Evolutionary conservation across 1,140 invertebrate genomes (phyloP).

Genomic region (Vanessa atalanta): DNA sequence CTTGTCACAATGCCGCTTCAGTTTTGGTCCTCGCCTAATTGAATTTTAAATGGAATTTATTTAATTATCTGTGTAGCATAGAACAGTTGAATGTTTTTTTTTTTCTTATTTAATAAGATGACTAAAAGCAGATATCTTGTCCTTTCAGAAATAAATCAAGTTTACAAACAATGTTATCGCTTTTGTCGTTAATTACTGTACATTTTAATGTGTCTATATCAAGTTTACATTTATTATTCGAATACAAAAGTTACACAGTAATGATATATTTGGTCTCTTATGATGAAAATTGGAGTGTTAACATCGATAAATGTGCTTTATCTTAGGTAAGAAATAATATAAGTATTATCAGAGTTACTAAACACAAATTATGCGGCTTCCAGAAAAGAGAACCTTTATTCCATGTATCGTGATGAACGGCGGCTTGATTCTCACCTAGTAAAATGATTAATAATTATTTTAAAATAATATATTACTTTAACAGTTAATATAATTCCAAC

Average conservation of each 20-base stretch:
- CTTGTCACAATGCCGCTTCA: neutral
- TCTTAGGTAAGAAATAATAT: slow-evolving; percentile 17
- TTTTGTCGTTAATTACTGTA: neutral
- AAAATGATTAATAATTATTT: slow-evolving; percentile 16
- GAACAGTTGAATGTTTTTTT: neutral
- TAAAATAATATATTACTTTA: neutral
- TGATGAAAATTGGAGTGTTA: neutral
- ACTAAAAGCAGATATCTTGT: neutral
- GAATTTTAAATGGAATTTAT: slow-evolving; percentile 11
- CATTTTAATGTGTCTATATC: no score
- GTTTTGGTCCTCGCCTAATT: slow-evolving; percentile 27
- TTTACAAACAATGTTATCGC: neutral
- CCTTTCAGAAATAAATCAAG: neutral
- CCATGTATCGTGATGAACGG: slow-evolving; percentile 75
- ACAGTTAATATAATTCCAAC: no score
- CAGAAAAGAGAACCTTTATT: slow-evolving; percentile 69
- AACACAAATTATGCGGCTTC: slow-evolving; percentile 54
- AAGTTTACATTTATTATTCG: neutral
- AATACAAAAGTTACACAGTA: neutral
- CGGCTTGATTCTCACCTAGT: slow-evolving; percentile 74
- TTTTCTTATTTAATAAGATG: neutral
- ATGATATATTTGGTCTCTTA: slow-evolving; percentile 13
- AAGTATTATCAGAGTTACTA: slow-evolving; percentile 39
- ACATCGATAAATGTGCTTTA: neutral
- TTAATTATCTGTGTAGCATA: neutral